phyloP scores from a whole-genome alignment of 2,797 vertebrate species.

The Hemibagrus guttatus region DNA sequence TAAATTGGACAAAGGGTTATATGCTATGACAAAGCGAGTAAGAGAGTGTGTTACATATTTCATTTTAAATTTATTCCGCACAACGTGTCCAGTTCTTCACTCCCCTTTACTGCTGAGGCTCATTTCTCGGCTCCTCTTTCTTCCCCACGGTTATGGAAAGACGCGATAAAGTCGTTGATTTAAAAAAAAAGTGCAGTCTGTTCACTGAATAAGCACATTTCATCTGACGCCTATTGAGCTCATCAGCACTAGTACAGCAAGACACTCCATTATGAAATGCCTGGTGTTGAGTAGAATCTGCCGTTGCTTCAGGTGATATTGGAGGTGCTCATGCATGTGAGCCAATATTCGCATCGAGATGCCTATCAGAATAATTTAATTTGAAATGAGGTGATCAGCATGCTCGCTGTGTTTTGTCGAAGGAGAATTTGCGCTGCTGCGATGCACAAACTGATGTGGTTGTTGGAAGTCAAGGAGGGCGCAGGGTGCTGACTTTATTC shows the following conservation, averaged over 20 bases:
- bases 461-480: background rate
- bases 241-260: conserved; percentile 14
- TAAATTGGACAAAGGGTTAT: background rate
- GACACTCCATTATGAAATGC: conserved; percentile 4
- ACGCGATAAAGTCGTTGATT: conserved; percentile 23
- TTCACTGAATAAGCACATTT: conserved; percentile 37
- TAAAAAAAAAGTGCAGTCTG: conserved; percentile 17
- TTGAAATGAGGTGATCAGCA: conserved; percentile 36
- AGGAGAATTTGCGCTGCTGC: conserved; percentile 25
- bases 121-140: background rate
- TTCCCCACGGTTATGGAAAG: conserved; percentile 23
- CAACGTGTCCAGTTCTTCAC: background rate
- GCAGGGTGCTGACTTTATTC: background rate
- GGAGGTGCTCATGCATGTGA: conserved; percentile 23
- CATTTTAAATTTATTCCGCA: conserved; percentile 13
- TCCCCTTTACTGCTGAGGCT: background rate
- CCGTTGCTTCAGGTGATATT: conserved; percentile 19
- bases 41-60: background rate
- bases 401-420: conserved; percentile 19
- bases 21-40: background rate
- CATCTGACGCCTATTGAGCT: background rate
- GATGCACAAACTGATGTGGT: background rate
- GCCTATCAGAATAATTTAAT: conserved; percentile 23
- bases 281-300: background rate
- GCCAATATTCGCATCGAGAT: conserved; percentile 22